phyloP scores from a whole-genome alignment of 2,113 vertebrate genomes.

The Nymphicus hollandicus region DNA sequence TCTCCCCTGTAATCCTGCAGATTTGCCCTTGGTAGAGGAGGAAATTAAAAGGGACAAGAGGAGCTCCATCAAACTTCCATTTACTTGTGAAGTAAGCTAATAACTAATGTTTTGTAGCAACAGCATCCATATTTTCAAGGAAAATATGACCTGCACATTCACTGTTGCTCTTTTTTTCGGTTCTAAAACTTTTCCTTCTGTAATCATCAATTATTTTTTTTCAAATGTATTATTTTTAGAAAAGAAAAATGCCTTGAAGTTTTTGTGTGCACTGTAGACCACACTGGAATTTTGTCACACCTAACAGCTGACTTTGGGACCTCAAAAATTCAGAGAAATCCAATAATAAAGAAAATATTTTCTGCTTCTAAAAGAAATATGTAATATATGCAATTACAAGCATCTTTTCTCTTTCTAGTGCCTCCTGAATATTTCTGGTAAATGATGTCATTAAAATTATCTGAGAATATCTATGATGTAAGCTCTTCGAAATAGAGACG shows the following conservation, averaged over 20 bases:
- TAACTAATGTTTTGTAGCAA: neutral
- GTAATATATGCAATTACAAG: neutral
- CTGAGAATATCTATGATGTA: slow-evolving; percentile 18
- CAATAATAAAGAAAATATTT: neutral
- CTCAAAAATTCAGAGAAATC: neutral
- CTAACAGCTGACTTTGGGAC: neutral
- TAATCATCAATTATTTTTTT: neutral
- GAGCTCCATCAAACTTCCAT: too few species aligned
- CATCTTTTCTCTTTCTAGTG: neutral
- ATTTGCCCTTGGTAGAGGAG: slow-evolving; percentile 45
- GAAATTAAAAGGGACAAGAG: slow-evolving; percentile 58
- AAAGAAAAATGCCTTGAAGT: neutral
- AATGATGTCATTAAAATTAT: slow-evolving; percentile 29
- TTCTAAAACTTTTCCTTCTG: neutral
- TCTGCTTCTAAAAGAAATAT: neutral
- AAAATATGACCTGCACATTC: neutral
- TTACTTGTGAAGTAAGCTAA: neutral
- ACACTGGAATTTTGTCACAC: neutral
- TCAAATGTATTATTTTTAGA: neutral
- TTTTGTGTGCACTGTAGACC: neutral
- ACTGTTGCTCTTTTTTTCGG: neutral
- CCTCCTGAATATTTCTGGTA: slow-evolving; percentile 19
- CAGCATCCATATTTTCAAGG: neutral
- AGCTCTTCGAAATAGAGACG: slow-evolving; percentile 4
- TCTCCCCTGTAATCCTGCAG: slow-evolving; percentile 53